phyloP scores from a whole-genome alignment of 1,140 invertebrate species.

The Antheraea mylitta region DNA sequence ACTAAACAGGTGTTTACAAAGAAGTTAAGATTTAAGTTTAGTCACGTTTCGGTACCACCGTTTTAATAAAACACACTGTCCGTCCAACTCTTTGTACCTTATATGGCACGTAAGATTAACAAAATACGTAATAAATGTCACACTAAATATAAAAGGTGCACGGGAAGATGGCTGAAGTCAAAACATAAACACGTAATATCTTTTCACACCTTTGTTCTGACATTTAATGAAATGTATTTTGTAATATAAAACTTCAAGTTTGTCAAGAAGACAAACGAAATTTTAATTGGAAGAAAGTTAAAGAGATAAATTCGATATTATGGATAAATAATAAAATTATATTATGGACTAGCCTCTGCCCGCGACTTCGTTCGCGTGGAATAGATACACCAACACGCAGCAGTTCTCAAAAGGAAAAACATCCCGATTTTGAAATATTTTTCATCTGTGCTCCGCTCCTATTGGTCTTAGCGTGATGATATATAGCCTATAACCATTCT shows the following conservation, averaged over 20 bases:
- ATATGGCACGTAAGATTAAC: neutral
- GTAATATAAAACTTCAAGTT: neutral
- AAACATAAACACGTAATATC: neutral
- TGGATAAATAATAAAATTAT: no score
- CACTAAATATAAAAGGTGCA: neutral
- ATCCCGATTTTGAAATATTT: no score
- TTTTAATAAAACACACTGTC: neutral
- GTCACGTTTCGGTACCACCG: conserved; percentile 7
- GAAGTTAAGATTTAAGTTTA: conserved; percentile 4
- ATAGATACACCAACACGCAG: no score
- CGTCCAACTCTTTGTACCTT: neutral
- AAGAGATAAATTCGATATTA: no score
- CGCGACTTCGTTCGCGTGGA: no score
- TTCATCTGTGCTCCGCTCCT: no score
- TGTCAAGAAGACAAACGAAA: neutral
- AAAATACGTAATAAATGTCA: conserved; percentile 1
- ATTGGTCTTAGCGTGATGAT: no score
- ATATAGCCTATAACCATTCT: no score
- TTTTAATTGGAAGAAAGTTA: neutral
- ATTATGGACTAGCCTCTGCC: no score
- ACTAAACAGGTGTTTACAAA: neutral
- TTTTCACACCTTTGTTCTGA: neutral
- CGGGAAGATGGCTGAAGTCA: neutral
- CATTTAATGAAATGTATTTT: neutral
- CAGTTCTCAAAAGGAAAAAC: no score